phyloP scores from a whole-genome alignment of 2,888 invertebrate species.

The Hypomecis punctinalis region DNA sequence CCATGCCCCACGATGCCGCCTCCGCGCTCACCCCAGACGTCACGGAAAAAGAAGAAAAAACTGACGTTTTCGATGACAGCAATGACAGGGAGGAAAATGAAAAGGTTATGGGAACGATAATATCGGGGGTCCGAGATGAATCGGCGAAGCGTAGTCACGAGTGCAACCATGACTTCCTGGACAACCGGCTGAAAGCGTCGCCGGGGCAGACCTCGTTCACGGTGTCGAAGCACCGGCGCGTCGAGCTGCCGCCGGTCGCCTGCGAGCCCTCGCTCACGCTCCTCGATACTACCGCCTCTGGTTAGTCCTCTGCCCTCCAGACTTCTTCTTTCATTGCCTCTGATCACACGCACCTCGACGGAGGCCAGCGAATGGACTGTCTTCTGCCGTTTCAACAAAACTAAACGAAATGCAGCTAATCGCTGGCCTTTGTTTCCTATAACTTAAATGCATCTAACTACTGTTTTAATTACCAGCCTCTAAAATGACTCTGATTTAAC shows the following conservation, averaged over 20 bases:
- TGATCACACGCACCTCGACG: too few species aligned
- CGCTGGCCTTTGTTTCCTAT: too few species aligned
- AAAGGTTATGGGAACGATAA: slow-evolving; percentile 76
- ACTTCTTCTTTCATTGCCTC: background rate
- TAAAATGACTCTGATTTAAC: too few species aligned
- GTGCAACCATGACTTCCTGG: slow-evolving; percentile 76
- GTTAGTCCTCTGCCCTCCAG: slow-evolving; percentile 54
- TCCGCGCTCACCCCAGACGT: slow-evolving; percentile 64
- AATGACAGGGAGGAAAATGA: slow-evolving; percentile 72
- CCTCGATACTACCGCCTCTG: slow-evolving; percentile 62
- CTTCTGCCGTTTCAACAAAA: too few species aligned
- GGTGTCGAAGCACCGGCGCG: slow-evolving; percentile 86
- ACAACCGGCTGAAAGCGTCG: slow-evolving; percentile 75
- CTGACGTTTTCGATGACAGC: slow-evolving; percentile 72
- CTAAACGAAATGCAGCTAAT: too few species aligned
- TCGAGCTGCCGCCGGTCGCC: slow-evolving; percentile 83
- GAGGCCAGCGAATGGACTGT: too few species aligned
- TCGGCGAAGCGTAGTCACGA: slow-evolving; percentile 65
- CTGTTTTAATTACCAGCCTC: too few species aligned
- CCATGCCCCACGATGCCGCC: slow-evolving; percentile 70
- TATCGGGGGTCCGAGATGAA: slow-evolving; percentile 65
- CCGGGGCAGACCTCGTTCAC: slow-evolving; percentile 84
- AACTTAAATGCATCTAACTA: too few species aligned
- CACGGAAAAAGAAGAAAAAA: slow-evolving; percentile 72
- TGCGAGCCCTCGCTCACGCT: slow-evolving; percentile 67